Evolutionary conservation across 2,113 vertebrate genomes (phyloP), one percentile per base, ranked within the genome.

Genomic region (Leucopsar rothschildi): DNA sequence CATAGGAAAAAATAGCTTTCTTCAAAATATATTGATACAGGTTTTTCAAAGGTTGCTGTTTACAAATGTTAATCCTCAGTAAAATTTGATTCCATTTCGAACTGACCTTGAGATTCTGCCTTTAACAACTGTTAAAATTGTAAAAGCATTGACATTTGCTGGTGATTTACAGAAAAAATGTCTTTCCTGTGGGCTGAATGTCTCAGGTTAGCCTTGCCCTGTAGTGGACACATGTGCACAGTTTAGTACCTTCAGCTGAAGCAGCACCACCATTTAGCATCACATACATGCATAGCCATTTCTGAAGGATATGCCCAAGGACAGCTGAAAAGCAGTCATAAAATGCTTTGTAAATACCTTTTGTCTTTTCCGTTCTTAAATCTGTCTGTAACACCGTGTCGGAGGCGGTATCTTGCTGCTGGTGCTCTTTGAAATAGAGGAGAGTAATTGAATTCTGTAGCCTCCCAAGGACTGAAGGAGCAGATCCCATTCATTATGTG

Each of bases 331-430:
- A 55, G 9, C 7, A 75, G 19, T 5, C 11, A 23, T 39, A 37
- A 83, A 84, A 59, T 39, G 11, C 12, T 70, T 71, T 86, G 35
- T 11, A 63, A 64, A 68, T 10, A 59, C 3, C 3, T 78, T 91
- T 71, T 66, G 17, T 49, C 17, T 72, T 70, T 60, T 50, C 6
- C 2, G 0, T 35, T 37, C 35, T 52, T 79, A 33, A 66, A 64
- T 16, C 10, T 65, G 7, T 47, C 64, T 71, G 24, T 28, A 52
- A 39, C 18, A n/a, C 3, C 0, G 0, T 28, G 1, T 27, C 28
- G 60, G 10, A 16, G 12, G 18, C 16, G 73, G 5, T 28, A 45
- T 27, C 31, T 82, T 85, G 42, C 64, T 63, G 8, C 31, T 76
- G 31, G 20, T 4, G 12, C 6, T 22, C 25, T 55, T 56, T 85